phyloP scores from a whole-genome alignment of 2,888 invertebrate genomes.

The Embidobia sp. region DNA sequence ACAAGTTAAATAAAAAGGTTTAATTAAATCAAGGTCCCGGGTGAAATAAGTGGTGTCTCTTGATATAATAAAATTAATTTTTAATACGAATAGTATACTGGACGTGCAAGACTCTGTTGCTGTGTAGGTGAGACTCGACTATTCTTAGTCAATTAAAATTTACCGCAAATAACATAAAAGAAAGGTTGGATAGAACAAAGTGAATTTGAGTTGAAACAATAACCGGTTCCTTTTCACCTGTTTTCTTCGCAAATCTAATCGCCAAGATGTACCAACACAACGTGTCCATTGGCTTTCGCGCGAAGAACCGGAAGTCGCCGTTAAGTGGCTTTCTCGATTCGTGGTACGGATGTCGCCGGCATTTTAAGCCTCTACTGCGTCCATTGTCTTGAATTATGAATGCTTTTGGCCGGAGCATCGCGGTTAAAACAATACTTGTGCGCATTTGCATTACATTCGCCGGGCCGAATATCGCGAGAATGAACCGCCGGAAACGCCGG shows the following conservation, averaged over 20 bases:
- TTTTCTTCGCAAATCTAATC: slow-evolving; percentile 57
- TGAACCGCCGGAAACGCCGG: slow-evolving; percentile 61
- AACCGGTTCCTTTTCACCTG: slow-evolving; percentile 57
- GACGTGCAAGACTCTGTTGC: no score
- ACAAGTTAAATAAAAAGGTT: no score
- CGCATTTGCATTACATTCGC: slow-evolving; percentile 73
- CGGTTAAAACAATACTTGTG: slow-evolving; percentile 67
- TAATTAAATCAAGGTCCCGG: no score
- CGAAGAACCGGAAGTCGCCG: slow-evolving; percentile 60
- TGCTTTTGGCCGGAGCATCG: slow-evolving; percentile 21
- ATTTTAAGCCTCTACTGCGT: slow-evolving; percentile 62
- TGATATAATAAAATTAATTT: no score
- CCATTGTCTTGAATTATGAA: slow-evolving; percentile 61
- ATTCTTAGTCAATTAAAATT: no score
- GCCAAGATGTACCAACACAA: slow-evolving; percentile 29
- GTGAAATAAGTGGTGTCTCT: no score
- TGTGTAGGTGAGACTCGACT: no score
- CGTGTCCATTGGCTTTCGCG: slow-evolving; percentile 49
- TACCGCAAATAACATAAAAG: no score
- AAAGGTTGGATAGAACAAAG: neutral
- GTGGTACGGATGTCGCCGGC: slow-evolving; percentile 69
- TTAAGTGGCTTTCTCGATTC: slow-evolving; percentile 75
- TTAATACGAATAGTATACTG: no score
- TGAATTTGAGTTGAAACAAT: slow-evolving; percentile 12
- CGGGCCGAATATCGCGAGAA: slow-evolving; percentile 64